phyloP scores from a whole-genome alignment of 2,797 vertebrate species.

The Lepus oiostolus region DNA sequence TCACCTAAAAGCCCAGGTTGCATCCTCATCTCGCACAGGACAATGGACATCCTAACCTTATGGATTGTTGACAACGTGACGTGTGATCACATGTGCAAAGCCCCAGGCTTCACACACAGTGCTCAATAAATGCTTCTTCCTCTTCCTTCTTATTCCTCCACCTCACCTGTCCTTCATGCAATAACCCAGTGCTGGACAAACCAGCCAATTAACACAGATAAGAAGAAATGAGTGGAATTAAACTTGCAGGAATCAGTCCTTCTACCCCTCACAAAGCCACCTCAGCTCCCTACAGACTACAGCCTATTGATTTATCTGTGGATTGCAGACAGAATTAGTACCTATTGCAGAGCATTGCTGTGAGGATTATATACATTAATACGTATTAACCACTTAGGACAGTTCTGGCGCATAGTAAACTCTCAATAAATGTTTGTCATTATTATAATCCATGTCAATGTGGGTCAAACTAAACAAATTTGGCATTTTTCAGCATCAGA shows the following conservation, averaged over 20 bases:
- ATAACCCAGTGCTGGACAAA: neutral
- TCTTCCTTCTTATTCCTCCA: no score
- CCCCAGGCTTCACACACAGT: no score
- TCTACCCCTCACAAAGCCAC: neutral
- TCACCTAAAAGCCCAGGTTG: neutral
- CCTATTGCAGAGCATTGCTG: neutral
- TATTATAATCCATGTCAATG: conserved; percentile 14
- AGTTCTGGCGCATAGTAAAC: conserved; percentile 39
- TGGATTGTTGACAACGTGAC: neutral
- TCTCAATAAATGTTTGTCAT: conserved; percentile 28
- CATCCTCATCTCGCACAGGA: neutral
- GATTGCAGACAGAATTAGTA: neutral
- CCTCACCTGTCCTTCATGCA: neutral
- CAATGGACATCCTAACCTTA: neutral
- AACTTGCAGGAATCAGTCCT: neutral
- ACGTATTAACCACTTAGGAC: neutral
- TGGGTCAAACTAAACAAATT: conserved; percentile 25
- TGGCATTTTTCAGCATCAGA: neutral
- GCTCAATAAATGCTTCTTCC: neutral
- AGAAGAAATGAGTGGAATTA: neutral
- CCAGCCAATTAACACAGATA: neutral
- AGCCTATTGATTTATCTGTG: neutral
- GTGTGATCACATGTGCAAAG: neutral
- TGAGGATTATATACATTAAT: conserved; percentile 13
- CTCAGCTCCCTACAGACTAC: neutral